Evolutionary conservation across 2,113 vertebrate genomes (phyloP).

Genomic region (Brachirus orientalis): DNA sequence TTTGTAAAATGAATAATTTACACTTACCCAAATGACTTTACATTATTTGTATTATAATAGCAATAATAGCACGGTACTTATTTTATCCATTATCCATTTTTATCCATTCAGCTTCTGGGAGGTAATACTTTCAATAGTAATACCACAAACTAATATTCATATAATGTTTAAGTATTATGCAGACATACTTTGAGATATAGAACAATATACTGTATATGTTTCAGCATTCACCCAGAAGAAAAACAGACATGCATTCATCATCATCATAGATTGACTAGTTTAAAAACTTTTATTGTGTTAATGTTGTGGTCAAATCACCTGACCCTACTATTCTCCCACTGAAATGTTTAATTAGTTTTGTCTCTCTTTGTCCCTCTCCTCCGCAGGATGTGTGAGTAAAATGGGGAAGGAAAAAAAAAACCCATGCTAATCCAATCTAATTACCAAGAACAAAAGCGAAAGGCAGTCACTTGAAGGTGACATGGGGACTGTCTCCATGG

Average conservation of each 20-base stretch:
- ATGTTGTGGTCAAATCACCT: too few relatives aligned
- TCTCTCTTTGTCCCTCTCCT: constrained; percentile 1
- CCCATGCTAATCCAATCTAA: constrained; percentile 67
- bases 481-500: constrained; percentile 45
- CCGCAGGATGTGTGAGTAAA: neutral
- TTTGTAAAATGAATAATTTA: neutral
- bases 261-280: too few relatives aligned
- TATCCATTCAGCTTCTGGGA: neutral
- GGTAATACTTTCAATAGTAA: too few relatives aligned
- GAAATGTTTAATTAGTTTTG: too few relatives aligned
- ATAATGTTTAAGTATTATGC: too few relatives aligned
- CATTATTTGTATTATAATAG: neutral
- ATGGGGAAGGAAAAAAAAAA: neutral
- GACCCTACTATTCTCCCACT: too few relatives aligned
- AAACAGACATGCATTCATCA: too few relatives aligned
- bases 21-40: neutral
- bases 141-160: too few relatives aligned
- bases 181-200: too few relatives aligned
- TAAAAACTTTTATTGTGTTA: too few relatives aligned
- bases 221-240: too few relatives aligned
- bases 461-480: constrained; percentile 59
- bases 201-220: too few relatives aligned
- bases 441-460: constrained; percentile 68
- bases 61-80: neutral
- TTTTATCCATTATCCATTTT: neutral